Evolutionary conservation across 1,140 invertebrate genomes (phyloP).

Genomic region (Caenorhabditis remanei): DNA sequence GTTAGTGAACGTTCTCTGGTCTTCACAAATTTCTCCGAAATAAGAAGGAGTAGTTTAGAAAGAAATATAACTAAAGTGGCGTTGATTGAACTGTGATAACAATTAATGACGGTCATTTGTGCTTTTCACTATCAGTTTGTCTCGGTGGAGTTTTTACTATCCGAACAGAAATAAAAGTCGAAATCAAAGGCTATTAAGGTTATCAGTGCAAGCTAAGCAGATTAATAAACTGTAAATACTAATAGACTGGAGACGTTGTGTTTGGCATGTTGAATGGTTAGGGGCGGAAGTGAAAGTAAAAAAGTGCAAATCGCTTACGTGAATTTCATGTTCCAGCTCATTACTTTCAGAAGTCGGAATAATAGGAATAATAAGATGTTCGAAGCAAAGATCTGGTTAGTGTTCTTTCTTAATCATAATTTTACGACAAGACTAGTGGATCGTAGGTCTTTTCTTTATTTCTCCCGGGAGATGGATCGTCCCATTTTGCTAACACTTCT

Average conservation of each 20-base stretch:
- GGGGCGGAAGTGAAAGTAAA: not conserved
- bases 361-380: not conserved
- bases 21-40: not conserved
- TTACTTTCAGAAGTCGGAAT: not conserved
- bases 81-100: not conserved
- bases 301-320: constrained; percentile 2
- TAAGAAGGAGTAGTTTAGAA: not conserved
- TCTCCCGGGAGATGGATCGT: constrained; percentile 11
- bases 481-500: constrained; percentile 47
- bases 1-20: not conserved
- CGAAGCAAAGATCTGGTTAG: not conserved
- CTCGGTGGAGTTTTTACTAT: constrained; percentile 4
- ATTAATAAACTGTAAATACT: not conserved
- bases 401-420: constrained; percentile 15
- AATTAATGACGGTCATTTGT: not conserved
- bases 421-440: not conserved
- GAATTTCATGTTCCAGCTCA: constrained; percentile 7
- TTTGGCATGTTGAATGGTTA: not conserved
- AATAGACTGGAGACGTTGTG: not conserved
- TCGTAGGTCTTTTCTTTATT: not conserved
- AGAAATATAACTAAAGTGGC: not conserved
- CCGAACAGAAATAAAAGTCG: constrained; percentile 25
- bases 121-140: not conserved
- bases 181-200: constrained; percentile 29
- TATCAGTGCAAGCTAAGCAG: constrained; percentile 21